A percentile compares a stretch with the other conserved stretches of the same genome.
These are phyloP conservation scores for Ameiurus melas DNA, from an alignment of 2,113 vertebrate species.

Conservation along the genomic window DNA sequence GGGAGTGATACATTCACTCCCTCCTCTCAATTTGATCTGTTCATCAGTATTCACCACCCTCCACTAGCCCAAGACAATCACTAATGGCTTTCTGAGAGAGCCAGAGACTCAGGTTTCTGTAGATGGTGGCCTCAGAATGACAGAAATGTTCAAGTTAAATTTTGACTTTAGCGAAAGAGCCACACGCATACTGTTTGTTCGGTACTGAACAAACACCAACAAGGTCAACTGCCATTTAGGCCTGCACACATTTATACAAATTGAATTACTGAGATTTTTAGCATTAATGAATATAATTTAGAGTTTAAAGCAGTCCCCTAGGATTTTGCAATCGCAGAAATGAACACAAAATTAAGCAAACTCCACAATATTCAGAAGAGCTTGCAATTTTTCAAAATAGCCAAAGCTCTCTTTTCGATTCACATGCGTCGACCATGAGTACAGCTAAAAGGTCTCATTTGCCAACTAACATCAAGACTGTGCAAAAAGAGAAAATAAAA, in stretches of 20 bases:
- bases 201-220: background rate
- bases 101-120: constrained; percentile 3
- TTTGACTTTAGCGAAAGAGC: background rate
- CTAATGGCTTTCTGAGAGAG: constrained; percentile 35
- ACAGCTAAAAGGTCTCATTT: no score
- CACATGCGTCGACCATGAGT: no score
- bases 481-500: no score
- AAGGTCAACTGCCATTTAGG: background rate
- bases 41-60: constrained; percentile 41
- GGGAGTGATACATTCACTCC: constrained; percentile 16
- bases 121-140: background rate
- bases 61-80: background rate
- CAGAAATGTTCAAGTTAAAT: background rate
- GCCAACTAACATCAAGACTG: no score
- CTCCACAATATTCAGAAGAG: no score
- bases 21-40: constrained; percentile 23
- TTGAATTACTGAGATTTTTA: background rate
- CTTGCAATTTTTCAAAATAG: no score
- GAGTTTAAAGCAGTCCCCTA: background rate
- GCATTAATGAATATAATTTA: background rate
- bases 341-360: no score
- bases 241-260: no score
- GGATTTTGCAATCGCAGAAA: no score
- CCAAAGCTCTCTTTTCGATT: no score
- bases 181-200: background rate